Base-by-base conservation (phyloP, 2,797 vertebrate species). In the Denticeps clupeoides region DNA sequence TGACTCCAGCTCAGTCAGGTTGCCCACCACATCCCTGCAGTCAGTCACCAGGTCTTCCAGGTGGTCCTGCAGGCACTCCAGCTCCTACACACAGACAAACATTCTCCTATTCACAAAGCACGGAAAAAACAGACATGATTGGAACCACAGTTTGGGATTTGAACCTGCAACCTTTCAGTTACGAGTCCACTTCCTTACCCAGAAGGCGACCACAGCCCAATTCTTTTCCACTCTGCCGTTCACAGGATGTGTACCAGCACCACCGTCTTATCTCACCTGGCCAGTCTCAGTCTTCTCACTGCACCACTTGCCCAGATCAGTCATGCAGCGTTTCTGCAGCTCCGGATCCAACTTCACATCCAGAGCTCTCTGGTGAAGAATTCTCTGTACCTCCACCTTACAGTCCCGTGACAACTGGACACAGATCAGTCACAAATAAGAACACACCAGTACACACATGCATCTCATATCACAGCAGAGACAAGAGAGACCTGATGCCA, bases 241-340 rank as follows among this genome's bases (percentile, higher is more conserved):
- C n/a, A n/a, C n/a, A n/a, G n/a, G n/a, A n/a, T n/a, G n/a, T n/a
- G n/a, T n/a, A n/a, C n/a, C n/a, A n/a, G n/a, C n/a, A n/a, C n/a
- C n/a, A n/a, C n/a, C n/a, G n/a, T n/a, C n/a, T n/a, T n/a, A n/a
- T n/a, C 15, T 16, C 45, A 91, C 89, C 85, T 97, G 93, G 29
- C 94, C 93, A 0, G 85, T 70, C 55, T 97, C 93, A 0, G 89
- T 91, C 68, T 97, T 97, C 46, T 97, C 93, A 12, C 90, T 96
- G 77, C 94, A 98, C 94, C 94, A 98, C 60, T 98, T 98, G 1
- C 94, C 94, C 26, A 97, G 59, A 60, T 98, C 94, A 1, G 84
- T 90, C 80, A 98, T 89, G 68, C 94, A 98, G 63, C 90, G 90
- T 53, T 85, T 84, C 75, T 98, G 94, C 11, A 98, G 85, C 25